These are phyloP conservation scores for Drosophila hydei DNA, from an alignment of 1,140 invertebrate genomes.

Conservation along the genomic window DNA sequence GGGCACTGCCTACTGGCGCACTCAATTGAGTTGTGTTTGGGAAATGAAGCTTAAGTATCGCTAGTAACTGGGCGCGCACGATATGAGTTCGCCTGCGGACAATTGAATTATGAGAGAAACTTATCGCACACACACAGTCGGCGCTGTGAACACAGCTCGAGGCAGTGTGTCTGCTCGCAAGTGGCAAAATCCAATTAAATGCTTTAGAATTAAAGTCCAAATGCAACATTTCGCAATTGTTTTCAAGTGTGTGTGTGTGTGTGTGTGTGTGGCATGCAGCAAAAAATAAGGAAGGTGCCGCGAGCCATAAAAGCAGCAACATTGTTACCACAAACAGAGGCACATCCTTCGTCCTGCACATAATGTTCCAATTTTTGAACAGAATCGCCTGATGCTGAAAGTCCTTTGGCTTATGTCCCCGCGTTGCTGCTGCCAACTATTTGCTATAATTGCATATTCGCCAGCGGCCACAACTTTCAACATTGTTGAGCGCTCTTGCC, in stretches of 20 bases:
- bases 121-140: constrained; percentile 33
- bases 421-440: constrained; percentile 15
- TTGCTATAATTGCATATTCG: constrained; percentile 35
- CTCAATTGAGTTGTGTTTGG: constrained; percentile 8
- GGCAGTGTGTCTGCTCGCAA: constrained; percentile 14
- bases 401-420: constrained; percentile 7
- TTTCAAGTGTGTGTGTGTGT: constrained; percentile 20
- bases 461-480: constrained; percentile 1
- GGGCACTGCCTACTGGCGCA: no score
- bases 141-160: neutral
- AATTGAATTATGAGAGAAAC: constrained; percentile 40
- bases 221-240: constrained; percentile 40
- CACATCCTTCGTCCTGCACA: constrained; percentile 7
- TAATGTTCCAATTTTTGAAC: constrained; percentile 32
- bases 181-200: constrained; percentile 52
- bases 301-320: constrained; percentile 16
- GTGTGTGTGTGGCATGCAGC: constrained; percentile 4
- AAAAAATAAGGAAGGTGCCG: constrained; percentile 8
- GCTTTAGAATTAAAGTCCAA: constrained; percentile 43
- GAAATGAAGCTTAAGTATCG: constrained; percentile 21
- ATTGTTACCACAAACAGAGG: neutral
- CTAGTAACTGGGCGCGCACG: constrained; percentile 13
- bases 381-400: neutral
- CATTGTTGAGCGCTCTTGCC: constrained; percentile 1
- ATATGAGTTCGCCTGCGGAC: constrained; percentile 29